Percentiles rank a stretch among this genome's conserved stretches.
These are phyloP conservation scores for Buphagus erythrorhynchus DNA, from an alignment of 2,797 vertebrate species.

Conservation along the genomic window DNA sequence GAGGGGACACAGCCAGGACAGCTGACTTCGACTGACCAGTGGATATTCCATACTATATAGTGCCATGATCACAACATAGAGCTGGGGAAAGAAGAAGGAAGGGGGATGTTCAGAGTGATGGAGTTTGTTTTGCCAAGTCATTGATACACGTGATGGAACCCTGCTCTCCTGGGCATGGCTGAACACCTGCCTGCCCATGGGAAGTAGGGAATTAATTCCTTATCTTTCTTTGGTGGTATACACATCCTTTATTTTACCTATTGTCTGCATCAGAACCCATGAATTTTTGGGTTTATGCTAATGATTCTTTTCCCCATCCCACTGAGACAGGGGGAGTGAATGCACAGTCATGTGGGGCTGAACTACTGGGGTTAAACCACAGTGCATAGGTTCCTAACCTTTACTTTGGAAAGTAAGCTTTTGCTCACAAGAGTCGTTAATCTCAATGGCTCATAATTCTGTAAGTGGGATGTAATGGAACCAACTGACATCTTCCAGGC, in stretches of 20 bases:
- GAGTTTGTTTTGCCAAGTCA: not conserved
- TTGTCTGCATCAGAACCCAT: not conserved
- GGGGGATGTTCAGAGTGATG: not conserved
- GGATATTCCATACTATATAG: not conserved
- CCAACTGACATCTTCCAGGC: not conserved
- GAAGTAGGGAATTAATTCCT: not conserved
- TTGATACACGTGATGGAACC: not conserved
- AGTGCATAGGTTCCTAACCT: not conserved
- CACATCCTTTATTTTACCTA: not conserved
- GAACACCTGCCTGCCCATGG: accelerated
- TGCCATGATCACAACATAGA: not conserved
- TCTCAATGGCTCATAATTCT: not conserved
- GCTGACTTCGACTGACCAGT: accelerated
- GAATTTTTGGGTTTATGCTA: not conserved
- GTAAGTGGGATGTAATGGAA: not conserved
- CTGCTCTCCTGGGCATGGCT: not conserved
- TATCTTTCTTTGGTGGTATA: not conserved
- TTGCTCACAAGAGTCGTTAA: not conserved
- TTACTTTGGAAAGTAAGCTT: not conserved
- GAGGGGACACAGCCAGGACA: not conserved
- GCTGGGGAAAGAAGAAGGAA: not conserved
- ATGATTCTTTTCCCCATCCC: not conserved
- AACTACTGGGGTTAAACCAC: not conserved
- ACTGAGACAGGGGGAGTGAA: accelerated
- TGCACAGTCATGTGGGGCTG: accelerated